Base-by-base conservation (phyloP, 2,113 vertebrate species). In the Bufo bufo region DNA sequence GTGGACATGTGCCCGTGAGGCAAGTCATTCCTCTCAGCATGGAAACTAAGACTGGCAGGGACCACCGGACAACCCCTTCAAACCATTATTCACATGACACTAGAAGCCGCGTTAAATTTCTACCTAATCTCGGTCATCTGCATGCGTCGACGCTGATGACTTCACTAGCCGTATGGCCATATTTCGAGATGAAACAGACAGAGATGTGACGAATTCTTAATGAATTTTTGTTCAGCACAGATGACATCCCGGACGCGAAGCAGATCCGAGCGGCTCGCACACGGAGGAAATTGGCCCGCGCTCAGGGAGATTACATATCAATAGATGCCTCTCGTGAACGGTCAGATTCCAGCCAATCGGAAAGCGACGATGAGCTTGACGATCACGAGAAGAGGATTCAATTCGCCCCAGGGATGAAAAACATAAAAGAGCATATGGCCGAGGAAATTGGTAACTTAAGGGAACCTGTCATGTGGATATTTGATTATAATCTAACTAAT, bases 381-480 rank as follows among this genome's bases (percentile, higher is more conserved):
- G 95, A 98, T 91, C 91, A 94, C 56, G 93, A 94, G 33, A 95
- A 90, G 87, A 94, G 93, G 91, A 96, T 98, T 0, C 89, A 92
- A 20, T 99, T 99, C 91, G 93, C 94, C 3, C 96, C 95, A 11
- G 93, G 94, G 90, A 86, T 93, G 58, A 97, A 94, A 92, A 95
- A 94, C 82, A 92, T 97, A 45, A 94, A 92, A 86, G 94, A 98
- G 90, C 96, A 95, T 90, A 97, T 99, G 90, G 88, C 94, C 7
- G 96, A 97, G 90, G 95, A 95, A 90, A 93, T 95, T 89, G 93
- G 97, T 99, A 94, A 92, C 33, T 33, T 33, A 33, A 33, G 1
- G n/a, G n/a, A n/a, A n/a, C n/a, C n/a, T n/a, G n/a, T n/a, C n/a
- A n/a, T n/a, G 33, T 33, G 33, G 33, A 33, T 33, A 1, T 33